Evolutionary conservation across 2,113 vertebrate genomes (phyloP), one percentile per base, ranked within the genome.

Genomic region (Agelaius phoeniceus): DNA sequence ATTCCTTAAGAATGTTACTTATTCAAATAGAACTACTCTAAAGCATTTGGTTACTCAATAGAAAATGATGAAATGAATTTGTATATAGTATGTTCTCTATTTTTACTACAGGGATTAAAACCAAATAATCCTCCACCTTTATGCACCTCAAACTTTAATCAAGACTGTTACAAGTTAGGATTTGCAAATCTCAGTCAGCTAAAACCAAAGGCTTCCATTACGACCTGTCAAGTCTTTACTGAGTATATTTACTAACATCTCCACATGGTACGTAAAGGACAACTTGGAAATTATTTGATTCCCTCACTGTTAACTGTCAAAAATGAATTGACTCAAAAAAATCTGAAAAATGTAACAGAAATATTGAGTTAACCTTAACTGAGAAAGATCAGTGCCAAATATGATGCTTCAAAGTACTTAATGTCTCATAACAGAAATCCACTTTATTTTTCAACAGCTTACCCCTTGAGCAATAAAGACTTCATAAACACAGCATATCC

Each of bases 401-500:
- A 93, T 2, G 15, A 87, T 21, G 24, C 15, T 66, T 78, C 14
- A 9, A 77, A 71, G 22, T 43, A 81, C 16, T 78, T 92, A 46
- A 62, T 10, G 27, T 13, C 51, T 83, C 52, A 30, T 49, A 87
- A 65, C 14, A 92, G 17, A 77, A 87, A 95, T n/a, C 2, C 16
- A 27, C 44, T 79, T 67, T 57, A 39, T 51, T 90, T 96, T 88
- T 85, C 41, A 94, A 59, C 33, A 86, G 43, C 99, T 99, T 98
- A 99, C 99, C 98, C 98, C 98, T 96, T 99, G 99, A 76, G 99
- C 99, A 91, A 99, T 98, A 97, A 99, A 99, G 79, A 99, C 99
- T 98, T 99, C 99, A 71, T 99, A 98, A 19, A 99, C 98, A 92
- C 99, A 99, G 97, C 99, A 99, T 97, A 99, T 99, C 57, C 99